Percentiles rank a stretch among this genome's conserved stretches.
Conservation (phyloP, 2,113 vertebrate genomes). For the Paramisgurnus dabryanus region DNA sequence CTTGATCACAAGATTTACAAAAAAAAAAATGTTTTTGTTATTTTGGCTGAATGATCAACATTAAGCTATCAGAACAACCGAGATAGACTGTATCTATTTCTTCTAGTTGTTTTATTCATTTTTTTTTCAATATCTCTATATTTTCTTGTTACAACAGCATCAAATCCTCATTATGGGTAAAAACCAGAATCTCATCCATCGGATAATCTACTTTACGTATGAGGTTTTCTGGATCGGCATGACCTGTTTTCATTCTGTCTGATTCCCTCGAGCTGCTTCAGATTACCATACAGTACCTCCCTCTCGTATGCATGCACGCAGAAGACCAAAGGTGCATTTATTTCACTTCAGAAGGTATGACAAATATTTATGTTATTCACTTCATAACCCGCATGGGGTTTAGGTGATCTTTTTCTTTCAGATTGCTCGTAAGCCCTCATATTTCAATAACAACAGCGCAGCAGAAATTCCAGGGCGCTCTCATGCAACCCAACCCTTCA, state of each 20-base stretch:
- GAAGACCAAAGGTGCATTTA: constrained; percentile 33
- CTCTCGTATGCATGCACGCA: not conserved
- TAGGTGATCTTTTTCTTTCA: constrained; percentile 37
- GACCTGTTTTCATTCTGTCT: constrained; percentile 15
- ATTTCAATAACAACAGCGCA: constrained; percentile 30
- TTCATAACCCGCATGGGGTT: constrained; percentile 37
- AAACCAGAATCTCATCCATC: not conserved
- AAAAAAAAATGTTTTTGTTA: no score
- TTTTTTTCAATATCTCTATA: no score
- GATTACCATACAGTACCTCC: constrained; percentile 17
- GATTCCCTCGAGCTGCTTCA: constrained; percentile 22
- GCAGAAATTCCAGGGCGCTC: constrained; percentile 15
- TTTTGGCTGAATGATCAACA: no score
- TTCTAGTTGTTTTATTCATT: no score
- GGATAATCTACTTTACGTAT: constrained; percentile 1
- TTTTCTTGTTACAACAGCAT: not conserved
- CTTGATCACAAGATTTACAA: no score
- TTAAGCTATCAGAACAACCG: no score
- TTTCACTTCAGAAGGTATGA: constrained; percentile 36
- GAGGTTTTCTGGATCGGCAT: constrained; percentile 19
- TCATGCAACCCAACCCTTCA: constrained; percentile 4
- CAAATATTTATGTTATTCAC: constrained; percentile 45
- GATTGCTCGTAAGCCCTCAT: constrained; percentile 23
- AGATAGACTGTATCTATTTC: no score
- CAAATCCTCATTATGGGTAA: not conserved